Evolutionary conservation across 92 coral and sea anemone genomes (phyloP).

Genomic region (Hydrozoanthus gracilis): DNA sequence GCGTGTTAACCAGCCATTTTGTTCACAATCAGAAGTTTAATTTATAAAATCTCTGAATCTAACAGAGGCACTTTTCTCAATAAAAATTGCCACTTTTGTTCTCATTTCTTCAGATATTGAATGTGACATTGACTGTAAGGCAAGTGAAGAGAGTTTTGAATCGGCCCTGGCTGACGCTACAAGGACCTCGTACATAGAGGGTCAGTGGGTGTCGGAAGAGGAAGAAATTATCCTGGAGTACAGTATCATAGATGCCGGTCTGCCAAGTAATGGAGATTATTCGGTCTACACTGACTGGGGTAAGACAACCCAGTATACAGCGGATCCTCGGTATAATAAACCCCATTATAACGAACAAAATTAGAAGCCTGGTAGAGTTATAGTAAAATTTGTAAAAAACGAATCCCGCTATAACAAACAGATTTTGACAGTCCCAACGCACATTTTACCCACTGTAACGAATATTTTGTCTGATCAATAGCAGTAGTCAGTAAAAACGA

Average conservation of each 20-base stretch:
- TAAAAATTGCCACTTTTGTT: background rate
- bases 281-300: constrained; percentile 87
- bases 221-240: constrained; percentile 77
- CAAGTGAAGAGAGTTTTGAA: constrained; percentile 79
- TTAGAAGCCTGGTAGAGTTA: too few relatives aligned
- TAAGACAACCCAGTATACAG: background rate
- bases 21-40: too few relatives aligned
- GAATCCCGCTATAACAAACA: too few relatives aligned
- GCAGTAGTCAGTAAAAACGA: too few relatives aligned
- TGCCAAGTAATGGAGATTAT: constrained; percentile 88
- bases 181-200: constrained; percentile 90
- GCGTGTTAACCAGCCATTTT: too few relatives aligned
- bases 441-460: too few relatives aligned
- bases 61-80: background rate
- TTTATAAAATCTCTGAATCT: too few relatives aligned
- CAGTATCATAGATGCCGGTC: constrained; percentile 73
- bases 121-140: constrained; percentile 59
- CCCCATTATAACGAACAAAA: too few relatives aligned
- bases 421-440: too few relatives aligned
- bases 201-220: constrained; percentile 92
- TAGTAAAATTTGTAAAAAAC: too few relatives aligned
- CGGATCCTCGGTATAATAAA: too few relatives aligned
- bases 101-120: constrained; percentile 60
- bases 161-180: constrained; percentile 96
- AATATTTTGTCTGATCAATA: too few relatives aligned